These are phyloP conservation scores for Xenentodon cancila DNA, from an alignment of 2,797 vertebrate species.

Conservation along the genomic window DNA sequence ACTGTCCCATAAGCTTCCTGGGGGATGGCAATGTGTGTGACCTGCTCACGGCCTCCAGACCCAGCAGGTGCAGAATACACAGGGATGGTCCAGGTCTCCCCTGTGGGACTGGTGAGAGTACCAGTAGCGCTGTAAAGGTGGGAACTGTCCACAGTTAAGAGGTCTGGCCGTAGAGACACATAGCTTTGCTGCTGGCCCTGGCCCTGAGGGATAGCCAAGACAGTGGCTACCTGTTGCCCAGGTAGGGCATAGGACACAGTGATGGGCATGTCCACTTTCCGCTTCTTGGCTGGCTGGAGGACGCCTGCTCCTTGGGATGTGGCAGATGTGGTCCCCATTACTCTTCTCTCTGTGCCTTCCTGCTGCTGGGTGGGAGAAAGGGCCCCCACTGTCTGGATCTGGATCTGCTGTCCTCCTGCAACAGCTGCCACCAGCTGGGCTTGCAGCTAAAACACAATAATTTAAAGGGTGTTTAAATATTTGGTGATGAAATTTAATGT, in stretches of 20 bases:
- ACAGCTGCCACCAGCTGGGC: constrained; percentile 92
- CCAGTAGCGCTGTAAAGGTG: constrained; percentile 97
- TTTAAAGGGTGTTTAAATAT: background rate
- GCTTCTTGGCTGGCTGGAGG: constrained; percentile 96
- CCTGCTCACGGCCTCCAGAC: constrained; percentile 91
- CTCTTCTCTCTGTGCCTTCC: constrained; percentile 83
- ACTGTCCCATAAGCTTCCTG: constrained; percentile 94
- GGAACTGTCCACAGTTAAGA: constrained; percentile 96
- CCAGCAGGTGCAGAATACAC: constrained; percentile 92
- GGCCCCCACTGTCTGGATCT: constrained; percentile 93
- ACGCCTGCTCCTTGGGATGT: constrained; percentile 81
- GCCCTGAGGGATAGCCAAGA: constrained; percentile 94
- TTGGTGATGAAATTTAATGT: background rate
- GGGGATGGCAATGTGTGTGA: constrained; percentile 96
- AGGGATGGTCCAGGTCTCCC: constrained; percentile 98
- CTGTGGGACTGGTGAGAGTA: constrained; percentile 96
- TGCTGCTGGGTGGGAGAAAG: constrained; percentile 89
- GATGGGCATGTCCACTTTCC: constrained; percentile 97
- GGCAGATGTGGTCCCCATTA: constrained; percentile 83
- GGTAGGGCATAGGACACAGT: constrained; percentile 96
- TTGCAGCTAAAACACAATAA: constrained; percentile 82
- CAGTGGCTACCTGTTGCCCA: constrained; percentile 95
- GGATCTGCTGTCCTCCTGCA: constrained; percentile 93
- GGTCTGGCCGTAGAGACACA: constrained; percentile 93
- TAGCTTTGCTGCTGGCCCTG: constrained; percentile 98